Evolutionary conservation across 1,140 invertebrate species (phyloP).

Genomic region (Oncopodura yosiiana): DNA sequence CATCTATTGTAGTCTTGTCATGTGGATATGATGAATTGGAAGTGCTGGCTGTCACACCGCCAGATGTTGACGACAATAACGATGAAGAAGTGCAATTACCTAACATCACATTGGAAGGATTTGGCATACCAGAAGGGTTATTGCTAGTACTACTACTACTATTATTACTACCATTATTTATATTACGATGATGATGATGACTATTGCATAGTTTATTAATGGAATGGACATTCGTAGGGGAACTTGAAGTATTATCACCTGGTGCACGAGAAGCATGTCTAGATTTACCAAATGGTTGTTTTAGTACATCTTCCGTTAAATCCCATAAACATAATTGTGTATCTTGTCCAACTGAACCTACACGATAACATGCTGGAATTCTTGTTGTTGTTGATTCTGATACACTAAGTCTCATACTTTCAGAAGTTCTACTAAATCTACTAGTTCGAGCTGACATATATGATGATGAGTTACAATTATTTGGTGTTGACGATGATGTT

Average conservation of each 20-base stretch:
- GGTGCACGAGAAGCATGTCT: slow-evolving; percentile 19
- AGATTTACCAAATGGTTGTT: slow-evolving; percentile 40
- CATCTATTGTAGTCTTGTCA: too few species aligned
- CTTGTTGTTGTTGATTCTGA: slow-evolving; percentile 20
- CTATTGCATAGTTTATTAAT: slow-evolving; percentile 20
- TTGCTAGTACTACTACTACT: slow-evolving; percentile 43
- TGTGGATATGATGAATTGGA: too few species aligned
- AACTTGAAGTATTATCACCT: slow-evolving; percentile 21
- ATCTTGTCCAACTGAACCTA: slow-evolving; percentile 96
- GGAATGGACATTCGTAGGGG: slow-evolving; percentile 17
- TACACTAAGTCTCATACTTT: slow-evolving; percentile 27
- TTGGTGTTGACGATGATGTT: slow-evolving; percentile 44
- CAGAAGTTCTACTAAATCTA: slow-evolving; percentile 34
- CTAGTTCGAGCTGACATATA: too few species aligned
- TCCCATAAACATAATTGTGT: slow-evolving; percentile 98
- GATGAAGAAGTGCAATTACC: slow-evolving; percentile 36
- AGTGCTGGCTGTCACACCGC: too few species aligned
- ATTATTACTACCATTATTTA: background rate
- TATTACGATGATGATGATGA: slow-evolving; percentile 13
- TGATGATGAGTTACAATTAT: slow-evolving; percentile 43
- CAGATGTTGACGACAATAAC: slow-evolving; percentile 5
- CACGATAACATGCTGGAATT: slow-evolving; percentile 60
- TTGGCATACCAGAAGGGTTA: slow-evolving; percentile 47
- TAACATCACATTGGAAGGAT: slow-evolving; percentile 15
- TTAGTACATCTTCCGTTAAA: slow-evolving; percentile 86